Evolutionary conservation across 2,797 vertebrate species (phyloP).

Genomic region (Chelidonichthys spinosus): DNA sequence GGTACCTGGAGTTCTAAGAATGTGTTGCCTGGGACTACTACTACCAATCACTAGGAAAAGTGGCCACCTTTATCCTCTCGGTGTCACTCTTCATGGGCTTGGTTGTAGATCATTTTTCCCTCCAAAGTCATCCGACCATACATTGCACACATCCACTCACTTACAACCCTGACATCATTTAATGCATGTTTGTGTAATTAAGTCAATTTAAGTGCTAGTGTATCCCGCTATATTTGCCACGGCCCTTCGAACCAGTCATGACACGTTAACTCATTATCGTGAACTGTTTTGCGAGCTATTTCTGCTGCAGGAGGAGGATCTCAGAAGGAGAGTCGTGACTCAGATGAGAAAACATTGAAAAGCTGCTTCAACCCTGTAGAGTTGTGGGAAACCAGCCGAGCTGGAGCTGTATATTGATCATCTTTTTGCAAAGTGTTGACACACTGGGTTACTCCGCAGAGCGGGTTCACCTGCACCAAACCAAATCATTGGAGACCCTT

Average conservation of each 20-base stretch:
- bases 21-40: too few relatives aligned
- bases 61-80: too few relatives aligned
- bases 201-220: background rate
- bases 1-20: too few relatives aligned
- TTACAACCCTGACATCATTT: background rate
- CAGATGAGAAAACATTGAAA: conserved; percentile 40
- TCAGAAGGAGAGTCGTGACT: conserved; percentile 60
- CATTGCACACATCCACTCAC: background rate
- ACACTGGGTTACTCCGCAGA: conserved; percentile 69
- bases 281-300: conserved; percentile 35
- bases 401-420: conserved; percentile 78
- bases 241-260: background rate
- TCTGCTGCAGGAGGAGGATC: conserved; percentile 43
- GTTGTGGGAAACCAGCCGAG: conserved; percentile 46
- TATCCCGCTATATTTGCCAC: background rate
- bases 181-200: background rate
- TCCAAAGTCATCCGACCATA: too few relatives aligned
- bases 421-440: conserved; percentile 76
- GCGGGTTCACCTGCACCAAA: conserved; percentile 73
- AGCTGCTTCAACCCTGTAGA: conserved; percentile 23
- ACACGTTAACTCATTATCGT: conserved; percentile 12
- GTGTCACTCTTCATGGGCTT: too few relatives aligned
- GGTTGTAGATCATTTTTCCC: too few relatives aligned
- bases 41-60: too few relatives aligned
- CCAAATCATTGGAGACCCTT: conserved; percentile 70